These are phyloP conservation scores for Choloepus didactylus DNA, from an alignment of 2,797 vertebrate genomes.

Conservation along the genomic window DNA sequence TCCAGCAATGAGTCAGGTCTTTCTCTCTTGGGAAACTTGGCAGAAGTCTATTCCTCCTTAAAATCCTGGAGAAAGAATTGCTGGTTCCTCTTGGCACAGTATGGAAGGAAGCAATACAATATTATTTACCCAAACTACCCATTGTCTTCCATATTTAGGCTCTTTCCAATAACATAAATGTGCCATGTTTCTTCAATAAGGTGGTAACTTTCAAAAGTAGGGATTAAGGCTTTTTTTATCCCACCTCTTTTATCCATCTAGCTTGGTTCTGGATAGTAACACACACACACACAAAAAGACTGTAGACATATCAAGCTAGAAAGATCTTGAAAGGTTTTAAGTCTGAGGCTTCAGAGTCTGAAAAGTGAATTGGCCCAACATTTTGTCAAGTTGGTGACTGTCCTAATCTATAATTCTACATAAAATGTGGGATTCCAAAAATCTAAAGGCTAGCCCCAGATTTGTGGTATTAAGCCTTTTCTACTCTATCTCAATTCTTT, in stretches of 20 bases:
- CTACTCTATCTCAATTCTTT: constrained; percentile 66
- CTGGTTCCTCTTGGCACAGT: constrained; percentile 30
- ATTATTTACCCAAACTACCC: constrained; percentile 48
- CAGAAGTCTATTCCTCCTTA: constrained; percentile 31
- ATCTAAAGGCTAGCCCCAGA: constrained; percentile 63
- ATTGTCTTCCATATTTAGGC: constrained; percentile 19
- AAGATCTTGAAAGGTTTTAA: constrained; percentile 64
- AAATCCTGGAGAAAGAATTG: constrained; percentile 58
- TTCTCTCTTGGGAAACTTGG: constrained; percentile 56
- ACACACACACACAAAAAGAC: neutral
- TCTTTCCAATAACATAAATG: constrained; percentile 36
- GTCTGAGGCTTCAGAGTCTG: constrained; percentile 39
- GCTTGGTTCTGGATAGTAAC: constrained; percentile 34
- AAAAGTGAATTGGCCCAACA: constrained; percentile 59
- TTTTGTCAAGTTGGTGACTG: constrained; percentile 66
- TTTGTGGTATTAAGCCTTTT: constrained; percentile 64
- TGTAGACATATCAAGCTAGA: constrained; percentile 57
- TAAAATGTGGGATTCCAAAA: constrained; percentile 61
- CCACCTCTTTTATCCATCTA: constrained; percentile 33
- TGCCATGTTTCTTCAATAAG: constrained; percentile 35
- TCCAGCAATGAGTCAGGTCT: constrained; percentile 43
- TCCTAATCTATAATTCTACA: constrained; percentile 69
- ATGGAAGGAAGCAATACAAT: constrained; percentile 22
- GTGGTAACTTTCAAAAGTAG: constrained; percentile 51
- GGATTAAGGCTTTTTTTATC: neutral